Base-by-base conservation (phyloP, 2,888 invertebrate species). In the Linhomoeus sp. region DNA sequence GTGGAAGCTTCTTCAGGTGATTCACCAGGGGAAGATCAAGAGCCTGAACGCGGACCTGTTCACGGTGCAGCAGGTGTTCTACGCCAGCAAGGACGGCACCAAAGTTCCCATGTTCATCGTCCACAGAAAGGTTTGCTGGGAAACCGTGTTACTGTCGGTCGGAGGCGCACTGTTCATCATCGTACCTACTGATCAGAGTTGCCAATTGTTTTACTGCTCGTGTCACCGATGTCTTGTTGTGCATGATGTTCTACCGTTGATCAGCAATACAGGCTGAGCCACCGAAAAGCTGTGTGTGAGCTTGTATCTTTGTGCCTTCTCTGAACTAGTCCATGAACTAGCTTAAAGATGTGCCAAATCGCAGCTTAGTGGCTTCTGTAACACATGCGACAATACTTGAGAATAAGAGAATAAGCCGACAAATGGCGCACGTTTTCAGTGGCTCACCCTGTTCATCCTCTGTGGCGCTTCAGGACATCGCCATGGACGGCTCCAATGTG, bases 91-190 rank as follows among this genome's bases (percentile, higher is more conserved):
- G 68, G 92, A 94, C 68, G 84, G 81, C 57, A 86, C 85, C 20
- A 78, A 79, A 70, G 76, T 94, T 56, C 92, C 92, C 22, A 92
- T 94, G 90, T 94, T 88, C 67, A 79, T 94, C 52, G 77, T 70
- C 2, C 64, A 67, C 50, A 60, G 54, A 46, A 69, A 70, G 61
- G 63, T 58, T 39, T 35, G 42, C n/a, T 39, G n/a, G n/a, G n/a
- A n/a, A n/a, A 15, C 20, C 17, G 17, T 17, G 17, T 17, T 35
- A 35, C 19, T 12, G 12, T 14, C 17, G 12, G 12, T 23, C 41
- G 22, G 12, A 14, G 22, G 12, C n/a, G 12, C n/a, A 12, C 15
- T 40, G 12, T n/a, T n/a, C n/a, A n/a, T n/a, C n/a, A n/a, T n/a
- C n/a, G n/a, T n/a, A n/a, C n/a, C n/a, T n/a, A n/a, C n/a, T n/a